These are phyloP conservation scores for Drosophila arizonae DNA, from an alignment of 1,140 invertebrate genomes.

Conservation along the genomic window DNA sequence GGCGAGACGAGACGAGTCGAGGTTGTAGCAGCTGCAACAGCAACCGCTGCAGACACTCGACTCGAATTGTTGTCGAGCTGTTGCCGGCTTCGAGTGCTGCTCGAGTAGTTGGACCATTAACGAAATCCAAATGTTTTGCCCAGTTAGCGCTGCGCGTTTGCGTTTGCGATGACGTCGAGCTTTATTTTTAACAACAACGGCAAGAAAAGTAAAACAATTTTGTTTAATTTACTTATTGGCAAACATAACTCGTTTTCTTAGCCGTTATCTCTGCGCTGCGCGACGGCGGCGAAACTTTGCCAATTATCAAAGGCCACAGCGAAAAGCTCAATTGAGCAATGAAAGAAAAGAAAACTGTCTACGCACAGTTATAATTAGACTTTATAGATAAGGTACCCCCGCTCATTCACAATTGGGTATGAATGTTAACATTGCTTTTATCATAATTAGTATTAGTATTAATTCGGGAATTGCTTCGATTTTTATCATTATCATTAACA, in stretches of 20 bases:
- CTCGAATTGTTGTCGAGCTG: constrained; percentile 13
- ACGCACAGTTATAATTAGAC: constrained; percentile 35
- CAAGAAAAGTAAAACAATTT: constrained; percentile 32
- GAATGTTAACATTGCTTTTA: neutral
- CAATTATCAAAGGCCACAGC: constrained; percentile 36
- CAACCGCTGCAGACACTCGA: constrained; percentile 39
- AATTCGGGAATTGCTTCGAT: no score
- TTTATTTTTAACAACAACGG: constrained; percentile 45
- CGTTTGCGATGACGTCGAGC: constrained; percentile 53
- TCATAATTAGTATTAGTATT: neutral
- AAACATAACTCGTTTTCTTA: constrained; percentile 47
- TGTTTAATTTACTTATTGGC: constrained; percentile 68
- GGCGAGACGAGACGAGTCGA: constrained; percentile 1
- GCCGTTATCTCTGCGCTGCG: constrained; percentile 24
- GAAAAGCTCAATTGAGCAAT: constrained; percentile 5
- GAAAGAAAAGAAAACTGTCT: constrained; percentile 17
- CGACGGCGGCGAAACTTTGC: constrained; percentile 28
- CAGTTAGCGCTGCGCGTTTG: constrained; percentile 12
- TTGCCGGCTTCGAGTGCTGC: constrained; percentile 37
- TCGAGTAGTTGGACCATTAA: constrained; percentile 37
- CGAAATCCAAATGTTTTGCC: constrained; percentile 21
- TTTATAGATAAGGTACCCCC: constrained; percentile 1
- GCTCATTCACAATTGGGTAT: neutral
- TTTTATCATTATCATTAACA: no score
- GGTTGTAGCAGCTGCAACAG: constrained; percentile 29